Evolutionary conservation across 2,113 vertebrate species (phyloP).

Genomic region (Phalacrocorax carbo): DNA sequence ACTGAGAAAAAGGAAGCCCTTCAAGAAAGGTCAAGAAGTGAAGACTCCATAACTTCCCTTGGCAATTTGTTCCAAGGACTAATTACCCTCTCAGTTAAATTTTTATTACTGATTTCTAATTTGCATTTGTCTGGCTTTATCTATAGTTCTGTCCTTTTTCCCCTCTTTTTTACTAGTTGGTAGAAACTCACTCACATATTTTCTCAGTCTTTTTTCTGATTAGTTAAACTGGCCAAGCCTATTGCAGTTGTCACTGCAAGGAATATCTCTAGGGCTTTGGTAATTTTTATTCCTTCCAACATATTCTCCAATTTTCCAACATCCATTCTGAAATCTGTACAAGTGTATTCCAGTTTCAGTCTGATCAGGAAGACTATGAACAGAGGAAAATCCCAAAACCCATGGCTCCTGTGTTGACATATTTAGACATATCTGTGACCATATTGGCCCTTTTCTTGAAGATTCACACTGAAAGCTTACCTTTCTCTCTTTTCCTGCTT

Average conservation of each 20-base stretch:
- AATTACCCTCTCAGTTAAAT: neutral
- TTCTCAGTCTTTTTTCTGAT: neutral
- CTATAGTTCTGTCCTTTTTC: neutral
- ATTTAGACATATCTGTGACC: neutral
- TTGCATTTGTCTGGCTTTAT: neutral
- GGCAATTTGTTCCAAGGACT: neutral
- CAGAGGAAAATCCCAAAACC: neutral
- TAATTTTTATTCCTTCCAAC: neutral
- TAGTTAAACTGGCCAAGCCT: neutral
- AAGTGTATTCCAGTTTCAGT: neutral
- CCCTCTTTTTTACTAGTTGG: neutral
- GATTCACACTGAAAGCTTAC: neutral
- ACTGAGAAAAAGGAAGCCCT: neutral
- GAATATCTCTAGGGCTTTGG: neutral
- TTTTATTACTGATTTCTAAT: constrained; percentile 4
- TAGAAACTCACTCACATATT: neutral
- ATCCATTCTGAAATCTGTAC: neutral
- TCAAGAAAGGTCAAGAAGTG: neutral
- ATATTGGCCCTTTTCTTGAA: neutral
- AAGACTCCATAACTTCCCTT: neutral
- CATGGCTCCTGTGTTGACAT: neutral
- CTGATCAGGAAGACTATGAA: neutral
- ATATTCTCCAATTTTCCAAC: neutral
- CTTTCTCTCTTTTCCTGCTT: neutral
- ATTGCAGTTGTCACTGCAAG: neutral